phyloP scores from a whole-genome alignment of 1,140 invertebrate species.

The Dendroctonus valens region DNA sequence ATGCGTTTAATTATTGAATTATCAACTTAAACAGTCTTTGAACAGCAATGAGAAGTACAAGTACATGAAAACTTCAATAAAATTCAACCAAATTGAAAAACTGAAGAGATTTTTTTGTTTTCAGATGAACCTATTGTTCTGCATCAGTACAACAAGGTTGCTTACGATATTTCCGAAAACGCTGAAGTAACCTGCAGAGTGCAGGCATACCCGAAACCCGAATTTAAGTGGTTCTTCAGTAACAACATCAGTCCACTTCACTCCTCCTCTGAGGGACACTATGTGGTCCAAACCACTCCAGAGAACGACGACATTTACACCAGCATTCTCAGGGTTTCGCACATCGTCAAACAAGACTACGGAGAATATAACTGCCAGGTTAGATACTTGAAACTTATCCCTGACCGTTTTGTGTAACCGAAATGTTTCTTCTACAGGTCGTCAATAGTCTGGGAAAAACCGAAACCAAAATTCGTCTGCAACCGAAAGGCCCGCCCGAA shows the following conservation, averaged over 20 bases:
- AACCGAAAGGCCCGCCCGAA: slow-evolving; percentile 82
- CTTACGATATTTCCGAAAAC: slow-evolving; percentile 78
- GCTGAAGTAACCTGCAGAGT: slow-evolving; percentile 85
- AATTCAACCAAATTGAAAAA: background rate
- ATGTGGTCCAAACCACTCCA: slow-evolving; percentile 76
- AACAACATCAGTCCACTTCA: slow-evolving; percentile 69
- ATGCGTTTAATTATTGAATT: no score
- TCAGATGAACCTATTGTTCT: slow-evolving; percentile 81
- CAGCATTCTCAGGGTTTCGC: slow-evolving; percentile 73
- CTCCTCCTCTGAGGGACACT: slow-evolving; percentile 79
- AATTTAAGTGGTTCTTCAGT: slow-evolving; percentile 87
- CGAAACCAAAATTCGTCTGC: slow-evolving; percentile 73
- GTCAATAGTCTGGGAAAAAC: slow-evolving; percentile 74
- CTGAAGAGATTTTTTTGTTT: background rate
- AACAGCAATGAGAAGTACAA: no score
- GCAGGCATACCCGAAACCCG: slow-evolving; percentile 87
- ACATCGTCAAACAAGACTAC: slow-evolving; percentile 77
- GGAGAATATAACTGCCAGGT: slow-evolving; percentile 83
- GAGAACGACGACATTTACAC: slow-evolving; percentile 84
- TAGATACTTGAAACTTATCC: background rate
- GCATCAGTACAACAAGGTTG: slow-evolving; percentile 84
- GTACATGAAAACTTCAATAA: no score
- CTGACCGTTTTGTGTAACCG: background rate
- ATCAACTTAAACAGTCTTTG: no score
- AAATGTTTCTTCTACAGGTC: slow-evolving; percentile 48